These are phyloP conservation scores for Autographa pulchrina DNA, from an alignment of 2,888 invertebrate genomes.

Conservation along the genomic window DNA sequence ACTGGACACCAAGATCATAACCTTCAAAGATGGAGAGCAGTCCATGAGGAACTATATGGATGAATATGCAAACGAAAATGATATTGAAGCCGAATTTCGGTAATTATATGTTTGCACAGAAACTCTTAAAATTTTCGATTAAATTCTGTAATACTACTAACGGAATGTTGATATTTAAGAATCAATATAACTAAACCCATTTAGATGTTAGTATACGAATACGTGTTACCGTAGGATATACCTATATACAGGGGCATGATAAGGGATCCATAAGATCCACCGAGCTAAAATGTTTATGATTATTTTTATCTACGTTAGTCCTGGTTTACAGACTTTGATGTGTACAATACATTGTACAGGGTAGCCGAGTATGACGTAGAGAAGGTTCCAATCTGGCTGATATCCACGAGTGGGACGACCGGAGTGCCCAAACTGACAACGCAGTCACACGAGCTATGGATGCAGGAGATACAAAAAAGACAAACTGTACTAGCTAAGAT, in stretches of 20 bases:
- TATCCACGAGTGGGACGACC: conserved; percentile 78
- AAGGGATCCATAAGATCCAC: no score
- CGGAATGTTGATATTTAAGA: no score
- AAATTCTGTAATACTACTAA: no score
- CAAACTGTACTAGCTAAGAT: conserved; percentile 3
- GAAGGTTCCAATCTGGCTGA: conserved; percentile 71
- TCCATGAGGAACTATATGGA: conserved; percentile 69
- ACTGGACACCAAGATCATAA: conserved; percentile 68
- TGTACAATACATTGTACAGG: conserved; percentile 51
- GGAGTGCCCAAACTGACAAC: conserved; percentile 76
- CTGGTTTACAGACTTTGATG: no score
- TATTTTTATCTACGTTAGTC: no score
- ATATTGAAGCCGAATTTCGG: conserved; percentile 66
- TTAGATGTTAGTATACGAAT: no score
- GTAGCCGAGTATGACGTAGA: conserved; percentile 72
- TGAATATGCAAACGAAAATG: conserved; percentile 56
- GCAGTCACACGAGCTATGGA: conserved; percentile 66
- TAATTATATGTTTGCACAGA: background rate
- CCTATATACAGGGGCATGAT: no score
- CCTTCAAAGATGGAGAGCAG: conserved; percentile 69
- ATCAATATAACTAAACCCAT: no score
- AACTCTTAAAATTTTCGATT: no score
- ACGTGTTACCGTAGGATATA: no score
- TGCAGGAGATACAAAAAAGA: conserved; percentile 49
- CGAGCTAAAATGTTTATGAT: no score